Evolutionary conservation across 2,113 vertebrate genomes (phyloP).

Genomic region (Xenopus tropicalis): DNA sequence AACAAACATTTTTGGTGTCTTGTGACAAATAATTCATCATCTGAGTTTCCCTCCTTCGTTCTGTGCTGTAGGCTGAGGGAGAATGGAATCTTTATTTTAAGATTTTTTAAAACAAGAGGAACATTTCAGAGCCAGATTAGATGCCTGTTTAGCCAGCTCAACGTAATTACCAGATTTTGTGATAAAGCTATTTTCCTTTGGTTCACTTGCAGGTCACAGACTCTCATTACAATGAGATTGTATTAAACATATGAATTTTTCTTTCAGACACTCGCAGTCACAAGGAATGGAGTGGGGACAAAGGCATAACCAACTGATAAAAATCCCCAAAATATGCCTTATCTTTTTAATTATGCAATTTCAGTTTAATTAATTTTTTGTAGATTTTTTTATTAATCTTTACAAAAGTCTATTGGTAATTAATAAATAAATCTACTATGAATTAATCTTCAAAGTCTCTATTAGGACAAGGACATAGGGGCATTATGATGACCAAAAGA

Average conservation of each 20-base stretch:
- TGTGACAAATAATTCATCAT: too few relatives aligned
- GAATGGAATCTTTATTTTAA: slow-evolving; percentile 16
- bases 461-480: too few relatives aligned
- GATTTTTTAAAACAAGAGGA: neutral
- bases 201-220: slow-evolving; percentile 10
- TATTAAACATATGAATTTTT: slow-evolving; percentile 36
- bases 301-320: neutral
- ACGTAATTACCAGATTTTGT: slow-evolving; percentile 34
- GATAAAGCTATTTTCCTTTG: slow-evolving; percentile 16
- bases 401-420: too few relatives aligned
- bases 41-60: too few relatives aligned
- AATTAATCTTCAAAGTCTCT: too few relatives aligned
- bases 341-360: too few relatives aligned
- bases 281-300: slow-evolving; percentile 9
- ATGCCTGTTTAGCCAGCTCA: slow-evolving; percentile 30
- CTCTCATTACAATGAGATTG: slow-evolving; percentile 15
- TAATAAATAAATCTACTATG: too few relatives aligned
- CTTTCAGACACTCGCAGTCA: slow-evolving; percentile 26
- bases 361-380: too few relatives aligned
- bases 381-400: too few relatives aligned
- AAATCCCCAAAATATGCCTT: neutral
- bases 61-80: too few relatives aligned
- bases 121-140: slow-evolving; percentile 25
- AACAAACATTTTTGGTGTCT: too few relatives aligned
- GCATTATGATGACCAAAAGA: too few relatives aligned